Percentiles rank a stretch among this genome's conserved stretches.
Evolutionary conservation across 2,888 invertebrate genomes (phyloP).

Genomic region (Acanthoscelides obtectus): DNA sequence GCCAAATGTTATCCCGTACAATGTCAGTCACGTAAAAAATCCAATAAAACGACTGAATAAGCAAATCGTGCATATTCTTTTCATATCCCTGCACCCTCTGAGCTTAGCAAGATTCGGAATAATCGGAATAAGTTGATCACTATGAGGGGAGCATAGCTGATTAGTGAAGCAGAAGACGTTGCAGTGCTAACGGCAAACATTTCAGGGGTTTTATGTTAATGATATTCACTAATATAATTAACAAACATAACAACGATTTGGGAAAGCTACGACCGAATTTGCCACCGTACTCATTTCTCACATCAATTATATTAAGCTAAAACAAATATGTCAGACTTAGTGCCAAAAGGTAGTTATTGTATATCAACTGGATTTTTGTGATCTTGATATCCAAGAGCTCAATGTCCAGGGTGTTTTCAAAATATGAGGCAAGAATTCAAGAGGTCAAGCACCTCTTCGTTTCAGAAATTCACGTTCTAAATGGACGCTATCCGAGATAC

Average conservation of each 20-base stretch:
- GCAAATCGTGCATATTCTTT: constrained; percentile 5
- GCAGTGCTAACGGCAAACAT: not conserved
- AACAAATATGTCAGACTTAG: too few species aligned
- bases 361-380: too few species aligned
- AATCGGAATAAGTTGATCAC: constrained; percentile 4
- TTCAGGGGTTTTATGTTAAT: not conserved
- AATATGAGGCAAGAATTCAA: too few species aligned
- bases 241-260: not conserved
- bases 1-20: not conserved
- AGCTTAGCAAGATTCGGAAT: not conserved
- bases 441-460: too few species aligned
- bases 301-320: too few species aligned
- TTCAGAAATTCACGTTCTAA: too few species aligned
- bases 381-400: too few species aligned
- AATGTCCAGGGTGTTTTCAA: too few species aligned
- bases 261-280: too few species aligned
- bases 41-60: constrained; percentile 6
- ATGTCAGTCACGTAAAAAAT: constrained; percentile 3
- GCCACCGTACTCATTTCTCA: too few species aligned
- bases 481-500: too few species aligned
- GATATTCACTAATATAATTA: not conserved
- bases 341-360: too few species aligned
- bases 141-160: constrained; percentile 2
- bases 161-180: constrained; percentile 5
- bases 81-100: not conserved